phyloP scores from a whole-genome alignment of 2,113 vertebrate species.

The Carollia perspicillata region DNA sequence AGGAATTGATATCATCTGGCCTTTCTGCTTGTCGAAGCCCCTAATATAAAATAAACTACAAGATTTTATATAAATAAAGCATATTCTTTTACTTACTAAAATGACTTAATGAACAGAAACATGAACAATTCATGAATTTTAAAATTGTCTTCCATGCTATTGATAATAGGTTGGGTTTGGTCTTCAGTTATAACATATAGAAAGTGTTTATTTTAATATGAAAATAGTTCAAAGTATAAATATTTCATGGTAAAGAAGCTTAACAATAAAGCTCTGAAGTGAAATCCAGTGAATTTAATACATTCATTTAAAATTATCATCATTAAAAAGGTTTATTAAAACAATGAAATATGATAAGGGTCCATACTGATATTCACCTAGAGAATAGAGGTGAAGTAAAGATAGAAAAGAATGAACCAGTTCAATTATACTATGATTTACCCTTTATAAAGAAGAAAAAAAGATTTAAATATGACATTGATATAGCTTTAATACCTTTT shows the following conservation, averaged over 20 bases:
- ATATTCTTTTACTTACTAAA: constrained; percentile 2
- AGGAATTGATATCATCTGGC: background rate
- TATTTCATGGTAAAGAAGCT: background rate
- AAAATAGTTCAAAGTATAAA: background rate
- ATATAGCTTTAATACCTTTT: background rate
- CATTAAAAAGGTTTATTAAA: constrained; percentile 23
- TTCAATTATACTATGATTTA: constrained; percentile 26
- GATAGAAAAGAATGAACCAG: background rate
- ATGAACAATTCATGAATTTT: background rate
- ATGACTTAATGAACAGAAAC: background rate
- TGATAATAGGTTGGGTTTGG: background rate
- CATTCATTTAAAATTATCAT: constrained; percentile 22
- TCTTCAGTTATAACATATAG: background rate
- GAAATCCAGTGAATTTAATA: background rate
- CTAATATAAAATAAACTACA: background rate
- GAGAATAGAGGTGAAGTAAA: constrained; percentile 2
- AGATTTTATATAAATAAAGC: background rate
- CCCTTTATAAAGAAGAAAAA: background rate
- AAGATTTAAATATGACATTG: background rate
- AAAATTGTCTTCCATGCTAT: background rate
- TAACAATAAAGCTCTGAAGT: background rate
- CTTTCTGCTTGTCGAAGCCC: constrained; percentile 25
- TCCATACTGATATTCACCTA: background rate
- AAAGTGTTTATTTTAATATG: constrained; percentile 4
- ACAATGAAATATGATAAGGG: background rate